Base-by-base conservation (phyloP, 2,888 invertebrate genomes). In the Drosophila meridionalis region DNA sequence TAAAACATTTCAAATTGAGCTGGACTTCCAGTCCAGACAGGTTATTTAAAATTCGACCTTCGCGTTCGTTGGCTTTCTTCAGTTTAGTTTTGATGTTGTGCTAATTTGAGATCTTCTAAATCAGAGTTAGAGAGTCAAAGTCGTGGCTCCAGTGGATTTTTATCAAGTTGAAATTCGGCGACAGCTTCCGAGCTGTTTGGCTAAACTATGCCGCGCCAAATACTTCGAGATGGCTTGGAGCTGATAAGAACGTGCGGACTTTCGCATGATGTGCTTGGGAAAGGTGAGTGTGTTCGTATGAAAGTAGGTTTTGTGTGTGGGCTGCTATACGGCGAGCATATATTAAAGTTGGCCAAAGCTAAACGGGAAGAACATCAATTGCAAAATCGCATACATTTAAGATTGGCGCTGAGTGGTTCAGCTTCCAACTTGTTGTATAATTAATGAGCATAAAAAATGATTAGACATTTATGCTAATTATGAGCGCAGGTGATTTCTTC, bases 391-490 rank as follows among this genome's bases (percentile, higher is more conserved):
- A 50, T 59, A 42, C 42, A 43, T 55, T 56, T 40, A n/a, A 58
- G 38, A 69, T 59, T 66, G 38, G 20, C n/a, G 70, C 12, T 60
- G 43, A 55, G 56, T 11, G 57, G 63, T 70, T 50, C 53, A 47
- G 42, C 26, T 26, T 6, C 7, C 55, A 14, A 4, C 8, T 71
- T 56, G 62, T 76, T 67, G 47, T 70, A 76, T 80, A 83, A 89
- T 86, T 90, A 86, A 83, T 84, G 76, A 78, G 75, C 78, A 87
- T 83, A 78, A 80, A 80, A 82, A 79, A 73, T 86, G 71, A 79
- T 83, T 83, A 85, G 82, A 76, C 70, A 76, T 88, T 82, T 79
- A 89, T 88, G 87, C 68, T 80, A 89, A 90, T 87, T 76, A 62
- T 60, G 77, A 69, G 80, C 69, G 71, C 79, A 78, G 80, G 80